Evolutionary conservation across 92 coral and sea anemone species (phyloP).

Genomic region (Parazoanthus atlanticus): DNA sequence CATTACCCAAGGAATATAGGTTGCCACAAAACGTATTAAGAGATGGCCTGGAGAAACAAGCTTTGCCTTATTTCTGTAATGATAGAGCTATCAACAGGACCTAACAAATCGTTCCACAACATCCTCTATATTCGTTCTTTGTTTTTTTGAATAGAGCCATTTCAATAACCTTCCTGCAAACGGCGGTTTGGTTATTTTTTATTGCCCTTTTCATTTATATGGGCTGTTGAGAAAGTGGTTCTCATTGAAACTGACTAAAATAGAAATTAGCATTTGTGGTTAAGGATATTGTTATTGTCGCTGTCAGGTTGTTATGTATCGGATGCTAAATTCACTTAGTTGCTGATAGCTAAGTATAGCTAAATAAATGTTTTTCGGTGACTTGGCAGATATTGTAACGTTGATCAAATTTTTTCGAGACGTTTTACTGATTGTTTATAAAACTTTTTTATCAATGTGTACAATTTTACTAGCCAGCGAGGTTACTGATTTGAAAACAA

Average conservation of each 20-base stretch:
- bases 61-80: background rate
- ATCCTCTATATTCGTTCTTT: background rate
- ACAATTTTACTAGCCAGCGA: too few species aligned
- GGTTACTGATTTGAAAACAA: too few species aligned
- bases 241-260: background rate
- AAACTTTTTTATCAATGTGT: too few species aligned
- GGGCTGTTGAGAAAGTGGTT: conserved; percentile 16
- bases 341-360: conserved; percentile 34
- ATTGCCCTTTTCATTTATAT: background rate
- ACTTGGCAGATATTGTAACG: background rate
- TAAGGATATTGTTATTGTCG: conserved; percentile 12
- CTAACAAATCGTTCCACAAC: background rate
- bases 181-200: background rate
- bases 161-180: background rate
- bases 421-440: background rate
- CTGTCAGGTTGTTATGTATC: conserved; percentile 16
- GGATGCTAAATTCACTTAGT: conserved; percentile 10
- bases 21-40: background rate
- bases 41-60: background rate
- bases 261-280: conserved; percentile 21
- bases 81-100: background rate
- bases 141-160: background rate
- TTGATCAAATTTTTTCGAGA: background rate
- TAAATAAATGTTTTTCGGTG: conserved; percentile 23
- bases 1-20: background rate